A percentile compares a stretch with the other conserved stretches of the same genome.
Evolutionary conservation across 53 echinoderm and acorn worm genomes (phyloP).

Genomic region (Glandiceps talaboti): DNA sequence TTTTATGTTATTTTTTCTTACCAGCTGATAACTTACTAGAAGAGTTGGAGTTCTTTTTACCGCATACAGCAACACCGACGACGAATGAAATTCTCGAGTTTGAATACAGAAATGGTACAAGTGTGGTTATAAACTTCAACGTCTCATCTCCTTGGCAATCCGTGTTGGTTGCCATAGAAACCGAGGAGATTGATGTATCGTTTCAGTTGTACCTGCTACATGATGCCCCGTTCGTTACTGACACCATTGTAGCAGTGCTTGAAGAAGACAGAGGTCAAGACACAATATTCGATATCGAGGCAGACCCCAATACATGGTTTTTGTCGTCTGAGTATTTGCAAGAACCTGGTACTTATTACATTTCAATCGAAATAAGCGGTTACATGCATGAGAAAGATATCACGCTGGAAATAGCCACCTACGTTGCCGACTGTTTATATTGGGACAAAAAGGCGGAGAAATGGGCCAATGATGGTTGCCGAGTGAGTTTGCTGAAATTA

Average conservation of each 20-base stretch:
- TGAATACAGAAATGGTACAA: neutral
- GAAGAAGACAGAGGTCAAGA: neutral
- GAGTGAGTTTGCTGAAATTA: slow-evolving; percentile 16
- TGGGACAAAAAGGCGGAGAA: slow-evolving; percentile 46
- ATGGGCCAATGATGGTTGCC: slow-evolving; percentile 45
- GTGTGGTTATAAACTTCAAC: neutral
- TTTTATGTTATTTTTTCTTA: no score
- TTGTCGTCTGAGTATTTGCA: neutral
- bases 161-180: neutral
- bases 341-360: neutral
- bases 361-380: neutral
- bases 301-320: neutral
- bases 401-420: neutral
- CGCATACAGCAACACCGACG: neutral
- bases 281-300: neutral
- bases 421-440: slow-evolving; percentile 32
- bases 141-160: neutral
- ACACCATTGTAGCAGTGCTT: neutral
- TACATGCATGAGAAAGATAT: neutral
- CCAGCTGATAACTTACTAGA: slow-evolving; percentile 21
- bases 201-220: neutral
- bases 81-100: neutral
- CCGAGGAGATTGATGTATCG: neutral
- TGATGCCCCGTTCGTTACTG: no score
- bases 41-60: slow-evolving; percentile 29